phyloP scores from a whole-genome alignment of 2,888 invertebrate genomes.

The Andrena haemorrhoa region DNA sequence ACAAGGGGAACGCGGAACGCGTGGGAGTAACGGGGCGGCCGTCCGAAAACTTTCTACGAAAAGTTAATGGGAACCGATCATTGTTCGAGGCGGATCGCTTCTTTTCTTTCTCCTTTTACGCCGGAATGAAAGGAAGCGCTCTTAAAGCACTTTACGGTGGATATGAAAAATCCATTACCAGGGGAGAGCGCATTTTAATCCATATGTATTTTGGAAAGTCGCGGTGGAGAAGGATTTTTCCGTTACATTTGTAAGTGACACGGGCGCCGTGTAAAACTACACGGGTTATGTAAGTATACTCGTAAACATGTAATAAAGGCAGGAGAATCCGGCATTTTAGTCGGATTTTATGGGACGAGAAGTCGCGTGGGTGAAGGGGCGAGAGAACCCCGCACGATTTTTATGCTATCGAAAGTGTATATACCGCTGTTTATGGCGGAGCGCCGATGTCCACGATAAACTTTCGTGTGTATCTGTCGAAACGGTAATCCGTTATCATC shows the following conservation, averaged over 20 bases:
- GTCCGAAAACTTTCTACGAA: conserved; percentile 51
- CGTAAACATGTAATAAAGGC: conserved; percentile 64
- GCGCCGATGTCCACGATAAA: conserved; percentile 60
- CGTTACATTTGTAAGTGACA: conserved; percentile 21
- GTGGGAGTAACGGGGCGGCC: conserved; percentile 46
- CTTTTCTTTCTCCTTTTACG: neutral
- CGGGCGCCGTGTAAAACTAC: conserved; percentile 14
- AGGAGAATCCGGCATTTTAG: conserved; percentile 61
- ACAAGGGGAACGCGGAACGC: conserved; percentile 58
- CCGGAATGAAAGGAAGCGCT: neutral
- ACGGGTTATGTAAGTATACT: conserved; percentile 59
- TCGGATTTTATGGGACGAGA: conserved; percentile 62
- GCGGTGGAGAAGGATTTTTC: conserved; percentile 14
- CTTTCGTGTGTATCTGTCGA: conserved; percentile 44
- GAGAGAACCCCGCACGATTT: conserved; percentile 44
- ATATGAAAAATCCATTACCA: conserved; percentile 36
- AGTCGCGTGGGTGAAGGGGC: conserved; percentile 63
- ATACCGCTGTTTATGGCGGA: conserved; percentile 28
- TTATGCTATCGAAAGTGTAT: conserved; percentile 53
- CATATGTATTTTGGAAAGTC: conserved; percentile 28
- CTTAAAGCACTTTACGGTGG: neutral
- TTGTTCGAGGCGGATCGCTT: conserved; percentile 23
- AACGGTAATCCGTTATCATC: conserved; percentile 59
- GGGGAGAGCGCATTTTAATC: neutral
- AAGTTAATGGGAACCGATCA: conserved; percentile 48